A percentile compares a stretch with the other conserved stretches of the same genome.
These are phyloP conservation scores for Carpatolechia fugitivella DNA, from an alignment of 2,888 invertebrate genomes.

Conservation along the genomic window DNA sequence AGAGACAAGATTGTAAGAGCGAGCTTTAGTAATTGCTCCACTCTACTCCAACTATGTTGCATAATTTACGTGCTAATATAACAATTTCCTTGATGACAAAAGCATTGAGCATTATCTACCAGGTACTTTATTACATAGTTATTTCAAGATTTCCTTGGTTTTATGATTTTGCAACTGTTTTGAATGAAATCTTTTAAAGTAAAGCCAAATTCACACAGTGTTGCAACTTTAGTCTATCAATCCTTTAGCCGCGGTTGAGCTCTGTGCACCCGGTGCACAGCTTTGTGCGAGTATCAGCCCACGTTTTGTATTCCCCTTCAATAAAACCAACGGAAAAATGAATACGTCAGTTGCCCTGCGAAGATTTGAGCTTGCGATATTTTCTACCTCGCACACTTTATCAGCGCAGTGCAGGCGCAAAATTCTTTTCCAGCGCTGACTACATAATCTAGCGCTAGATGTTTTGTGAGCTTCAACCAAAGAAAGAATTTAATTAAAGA, in stretches of 20 bases:
- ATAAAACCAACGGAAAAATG: slow-evolving; percentile 49
- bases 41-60: slow-evolving; percentile 4
- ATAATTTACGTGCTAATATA: slow-evolving; percentile 4
- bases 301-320: slow-evolving; percentile 54
- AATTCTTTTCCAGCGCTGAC: neutral
- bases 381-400: neutral
- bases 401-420: neutral
- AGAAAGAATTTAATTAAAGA: slow-evolving; percentile 1
- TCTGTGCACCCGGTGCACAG: slow-evolving; percentile 23
- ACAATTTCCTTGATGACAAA: slow-evolving; percentile 1
- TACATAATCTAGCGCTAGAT: neutral
- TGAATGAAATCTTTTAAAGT: neutral
- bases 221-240: neutral
- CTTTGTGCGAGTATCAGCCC: slow-evolving; percentile 48
- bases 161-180: neutral
- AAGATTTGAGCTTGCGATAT: slow-evolving; percentile 20
- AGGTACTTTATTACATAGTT: neutral
- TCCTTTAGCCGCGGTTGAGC: slow-evolving; percentile 3
- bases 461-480: neutral
- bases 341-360: slow-evolving; percentile 31
- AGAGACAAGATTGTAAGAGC: slow-evolving; percentile 13
- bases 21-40: slow-evolving; percentile 9
- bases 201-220: neutral
- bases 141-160: neutral
- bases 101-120: neutral